phyloP scores from a whole-genome alignment of 2,888 invertebrate species.

The Scaptodrosophila latifasciaeformis region DNA sequence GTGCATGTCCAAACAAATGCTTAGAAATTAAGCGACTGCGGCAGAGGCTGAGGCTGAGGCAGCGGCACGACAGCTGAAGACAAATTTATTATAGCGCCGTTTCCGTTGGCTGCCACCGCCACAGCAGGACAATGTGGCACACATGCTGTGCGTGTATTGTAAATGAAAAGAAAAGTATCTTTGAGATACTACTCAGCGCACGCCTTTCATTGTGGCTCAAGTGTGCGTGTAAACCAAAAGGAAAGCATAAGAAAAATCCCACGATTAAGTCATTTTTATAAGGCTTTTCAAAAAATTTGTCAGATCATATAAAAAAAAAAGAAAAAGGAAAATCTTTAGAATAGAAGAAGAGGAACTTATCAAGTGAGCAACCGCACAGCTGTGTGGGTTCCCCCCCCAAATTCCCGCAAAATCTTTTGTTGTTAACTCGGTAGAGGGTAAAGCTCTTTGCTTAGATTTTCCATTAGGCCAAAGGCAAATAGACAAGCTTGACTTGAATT shows the following conservation, averaged over 20 bases:
- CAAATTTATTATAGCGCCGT: slow-evolving; percentile 53
- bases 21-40: slow-evolving; percentile 51
- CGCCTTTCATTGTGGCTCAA: slow-evolving; percentile 27
- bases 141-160: slow-evolving; percentile 1
- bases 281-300: slow-evolving; percentile 6
- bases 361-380: slow-evolving; percentile 12
- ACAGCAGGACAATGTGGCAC: slow-evolving; percentile 39
- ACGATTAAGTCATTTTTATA: slow-evolving; percentile 48
- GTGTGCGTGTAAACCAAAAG: slow-evolving; percentile 22
- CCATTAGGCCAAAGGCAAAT: slow-evolving; percentile 57
- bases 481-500: slow-evolving; percentile 65
- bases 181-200: slow-evolving; percentile 4
- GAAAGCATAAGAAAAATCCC: slow-evolving; percentile 34
- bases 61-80: slow-evolving; percentile 52
- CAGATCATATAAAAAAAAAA: not conserved
- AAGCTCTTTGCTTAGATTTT: too few species aligned
- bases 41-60: not conserved
- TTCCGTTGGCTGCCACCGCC: slow-evolving; percentile 29
- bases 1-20: slow-evolving; percentile 61
- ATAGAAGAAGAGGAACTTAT: not conserved
- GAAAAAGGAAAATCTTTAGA: not conserved
- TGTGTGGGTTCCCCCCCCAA: not conserved
- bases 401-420: not conserved
- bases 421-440: too few species aligned
- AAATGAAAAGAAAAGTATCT: slow-evolving; percentile 1